Percentiles rank a stretch among this genome's conserved stretches.
Evolutionary conservation across 2,888 invertebrate genomes (phyloP).

Genomic region (Apomyelois bistriatella): DNA sequence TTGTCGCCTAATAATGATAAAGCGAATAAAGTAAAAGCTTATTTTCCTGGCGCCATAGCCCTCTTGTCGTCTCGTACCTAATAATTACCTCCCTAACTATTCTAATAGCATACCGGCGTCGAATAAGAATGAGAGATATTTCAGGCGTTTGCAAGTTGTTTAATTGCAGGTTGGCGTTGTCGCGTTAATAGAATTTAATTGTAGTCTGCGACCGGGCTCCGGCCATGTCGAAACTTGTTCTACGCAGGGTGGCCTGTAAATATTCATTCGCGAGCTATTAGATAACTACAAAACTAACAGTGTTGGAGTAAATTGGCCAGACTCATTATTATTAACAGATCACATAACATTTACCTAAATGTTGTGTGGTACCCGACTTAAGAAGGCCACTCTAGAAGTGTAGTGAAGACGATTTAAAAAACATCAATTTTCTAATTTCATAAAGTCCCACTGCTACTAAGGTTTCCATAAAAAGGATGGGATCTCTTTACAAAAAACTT

Average conservation of each 20-base stretch:
- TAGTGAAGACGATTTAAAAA: too few relatives aligned
- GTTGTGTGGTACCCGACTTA: too few relatives aligned
- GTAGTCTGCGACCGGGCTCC: conserved; percentile 40
- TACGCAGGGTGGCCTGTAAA: conserved; percentile 16
- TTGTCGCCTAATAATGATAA: neutral
- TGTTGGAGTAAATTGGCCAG: neutral
- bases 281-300: conserved; percentile 11
- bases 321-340: too few relatives aligned
- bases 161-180: conserved; percentile 65
- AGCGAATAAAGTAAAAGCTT: neutral
- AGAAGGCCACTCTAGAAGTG: too few relatives aligned
- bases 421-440: too few relatives aligned
- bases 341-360: too few relatives aligned
- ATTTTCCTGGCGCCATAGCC: neutral
- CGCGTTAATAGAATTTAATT: conserved; percentile 75
- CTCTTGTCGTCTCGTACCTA: conserved; percentile 30
- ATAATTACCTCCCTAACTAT: conserved; percentile 70
- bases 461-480: too few relatives aligned
- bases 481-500: too few relatives aligned
- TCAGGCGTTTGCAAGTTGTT: conserved; percentile 57
- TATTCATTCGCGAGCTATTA: conserved; percentile 12
- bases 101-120: conserved; percentile 54
- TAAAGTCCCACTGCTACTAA: too few relatives aligned
- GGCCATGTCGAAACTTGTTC: conserved; percentile 41
- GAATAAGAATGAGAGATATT: conserved; percentile 71